These are phyloP conservation scores for Oithona nana DNA, from an alignment of 2,888 invertebrate species.

Conservation along the genomic window DNA sequence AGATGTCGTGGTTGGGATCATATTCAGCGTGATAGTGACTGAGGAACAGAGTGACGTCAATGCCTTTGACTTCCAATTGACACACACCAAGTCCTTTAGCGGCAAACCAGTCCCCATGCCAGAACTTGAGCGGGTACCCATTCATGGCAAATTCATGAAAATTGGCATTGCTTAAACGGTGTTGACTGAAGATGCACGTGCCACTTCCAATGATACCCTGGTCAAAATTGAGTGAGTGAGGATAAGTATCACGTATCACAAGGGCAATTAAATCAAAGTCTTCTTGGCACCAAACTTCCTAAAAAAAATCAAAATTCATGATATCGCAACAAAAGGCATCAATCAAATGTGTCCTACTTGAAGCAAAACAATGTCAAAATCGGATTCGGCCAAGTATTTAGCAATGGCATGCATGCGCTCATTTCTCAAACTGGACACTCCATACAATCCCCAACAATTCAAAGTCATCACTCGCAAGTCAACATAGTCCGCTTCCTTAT, in stretches of 20 bases:
- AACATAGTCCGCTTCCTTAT: too few relatives aligned
- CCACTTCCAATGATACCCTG: slow-evolving; percentile 87
- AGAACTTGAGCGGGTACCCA: slow-evolving; percentile 83
- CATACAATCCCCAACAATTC: slow-evolving; percentile 20
- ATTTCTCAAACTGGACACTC: slow-evolving; percentile 33
- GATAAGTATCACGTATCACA: slow-evolving; percentile 32
- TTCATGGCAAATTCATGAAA: slow-evolving; percentile 91
- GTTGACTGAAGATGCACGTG: slow-evolving; percentile 63
- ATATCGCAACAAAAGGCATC: background rate
- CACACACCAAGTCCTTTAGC: slow-evolving; percentile 84
- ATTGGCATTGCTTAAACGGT: slow-evolving; percentile 62
- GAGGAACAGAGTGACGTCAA: slow-evolving; percentile 57
- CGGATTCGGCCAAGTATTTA: slow-evolving; percentile 41
- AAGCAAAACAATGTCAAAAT: slow-evolving; percentile 72
- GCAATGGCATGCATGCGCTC: slow-evolving; percentile 56
- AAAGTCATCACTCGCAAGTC: slow-evolving; percentile 15
- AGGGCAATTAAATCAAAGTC: slow-evolving; percentile 39
- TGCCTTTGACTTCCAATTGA: slow-evolving; percentile 44
- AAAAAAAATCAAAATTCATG: background rate
- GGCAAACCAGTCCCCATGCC: slow-evolving; percentile 97
- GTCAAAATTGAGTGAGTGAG: slow-evolving; percentile 77
- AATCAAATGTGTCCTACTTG: slow-evolving; percentile 68
- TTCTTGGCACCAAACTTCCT: slow-evolving; percentile 57
- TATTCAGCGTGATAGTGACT: slow-evolving; percentile 14
- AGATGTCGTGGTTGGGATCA: slow-evolving; percentile 5